These are phyloP conservation scores for Chaunax sp. DNA, from an alignment of 2,797 vertebrate genomes.

Conservation along the genomic window DNA sequence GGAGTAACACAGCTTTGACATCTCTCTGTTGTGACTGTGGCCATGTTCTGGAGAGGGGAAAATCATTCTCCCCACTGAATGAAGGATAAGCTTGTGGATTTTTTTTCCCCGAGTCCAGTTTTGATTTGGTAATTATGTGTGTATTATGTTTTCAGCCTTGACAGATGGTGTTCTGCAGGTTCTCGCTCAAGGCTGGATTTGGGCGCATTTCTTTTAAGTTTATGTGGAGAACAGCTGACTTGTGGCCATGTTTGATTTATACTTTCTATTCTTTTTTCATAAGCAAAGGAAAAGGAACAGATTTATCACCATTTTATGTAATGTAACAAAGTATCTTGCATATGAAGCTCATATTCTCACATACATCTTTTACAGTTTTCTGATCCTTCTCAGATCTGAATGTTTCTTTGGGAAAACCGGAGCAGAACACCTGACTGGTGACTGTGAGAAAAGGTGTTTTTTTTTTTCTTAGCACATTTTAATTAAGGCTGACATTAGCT, in stretches of 20 bases:
- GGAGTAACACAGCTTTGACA: slow-evolving; percentile 2
- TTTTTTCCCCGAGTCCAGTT: slow-evolving; percentile 43
- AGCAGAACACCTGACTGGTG: slow-evolving; percentile 43
- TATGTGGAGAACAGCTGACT: slow-evolving; percentile 51
- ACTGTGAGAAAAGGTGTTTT: slow-evolving; percentile 29
- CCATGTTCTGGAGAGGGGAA: slow-evolving; percentile 26
- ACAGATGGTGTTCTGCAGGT: slow-evolving; percentile 61
- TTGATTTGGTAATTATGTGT: slow-evolving; percentile 70
- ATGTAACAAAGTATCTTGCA: slow-evolving; percentile 17
- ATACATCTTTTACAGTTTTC: slow-evolving; percentile 5
- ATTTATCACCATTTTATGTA: slow-evolving; percentile 30
- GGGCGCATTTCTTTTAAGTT: slow-evolving; percentile 52
- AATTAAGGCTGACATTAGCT: slow-evolving; percentile 73
- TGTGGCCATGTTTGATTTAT: slow-evolving; percentile 50
- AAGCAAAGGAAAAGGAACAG: slow-evolving; percentile 37
- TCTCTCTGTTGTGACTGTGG: slow-evolving; percentile 23
- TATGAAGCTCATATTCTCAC: slow-evolving; percentile 6
- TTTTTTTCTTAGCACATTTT: slow-evolving; percentile 67
- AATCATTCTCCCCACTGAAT: slow-evolving; percentile 33
- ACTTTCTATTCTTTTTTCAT: slow-evolving; percentile 35
- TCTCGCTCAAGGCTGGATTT: slow-evolving; percentile 47
- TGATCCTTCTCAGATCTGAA: neutral
- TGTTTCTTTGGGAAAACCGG: slow-evolving; percentile 20
- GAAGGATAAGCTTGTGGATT: slow-evolving; percentile 52
- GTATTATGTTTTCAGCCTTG: slow-evolving; percentile 60